phyloP scores from a whole-genome alignment of 2,888 invertebrate genomes.

The Anoplius nigerrimus region DNA sequence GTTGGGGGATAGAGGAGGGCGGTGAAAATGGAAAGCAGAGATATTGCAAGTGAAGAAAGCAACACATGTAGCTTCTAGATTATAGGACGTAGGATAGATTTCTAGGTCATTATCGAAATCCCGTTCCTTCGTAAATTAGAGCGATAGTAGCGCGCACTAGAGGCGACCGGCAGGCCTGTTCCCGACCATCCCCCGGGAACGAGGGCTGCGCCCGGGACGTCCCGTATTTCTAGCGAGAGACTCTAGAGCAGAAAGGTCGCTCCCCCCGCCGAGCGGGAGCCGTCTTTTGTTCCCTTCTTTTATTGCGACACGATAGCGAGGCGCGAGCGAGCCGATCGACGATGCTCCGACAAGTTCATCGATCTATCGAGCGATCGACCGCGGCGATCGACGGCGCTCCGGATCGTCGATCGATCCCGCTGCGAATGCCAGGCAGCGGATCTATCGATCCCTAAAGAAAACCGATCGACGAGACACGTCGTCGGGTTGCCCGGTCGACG shows the following conservation, averaged over 20 bases:
- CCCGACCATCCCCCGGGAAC: constrained; percentile 11
- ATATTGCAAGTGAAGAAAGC: constrained; percentile 17
- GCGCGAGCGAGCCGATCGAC: constrained; percentile 16
- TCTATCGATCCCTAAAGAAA: too few relatives aligned
- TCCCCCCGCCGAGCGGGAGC: constrained; percentile 16
- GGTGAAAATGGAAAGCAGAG: constrained; percentile 1
- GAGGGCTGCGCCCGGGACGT: constrained; percentile 22
- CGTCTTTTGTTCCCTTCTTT: constrained; percentile 10
- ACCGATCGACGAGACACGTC: too few relatives aligned
- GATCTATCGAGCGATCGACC: not conserved
- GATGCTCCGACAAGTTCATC: constrained; percentile 8
- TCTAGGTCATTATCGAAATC: constrained; percentile 59
- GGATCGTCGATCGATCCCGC: too few relatives aligned
- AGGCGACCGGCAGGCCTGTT: too few relatives aligned
- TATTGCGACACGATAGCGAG: constrained; percentile 1
- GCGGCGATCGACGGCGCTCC: too few relatives aligned
- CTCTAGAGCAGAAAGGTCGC: constrained; percentile 7
- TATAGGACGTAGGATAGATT: constrained; percentile 52
- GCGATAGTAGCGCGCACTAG: constrained; percentile 27
- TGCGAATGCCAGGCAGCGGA: too few relatives aligned
- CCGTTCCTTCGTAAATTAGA: constrained; percentile 61
- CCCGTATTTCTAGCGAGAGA: constrained; percentile 27
- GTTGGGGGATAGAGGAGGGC: not conserved
- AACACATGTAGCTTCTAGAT: constrained; percentile 56
- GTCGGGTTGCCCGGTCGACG: too few relatives aligned